These are phyloP conservation scores for Sparidentex hasta DNA, from an alignment of 2,797 vertebrate genomes.

Conservation along the genomic window DNA sequence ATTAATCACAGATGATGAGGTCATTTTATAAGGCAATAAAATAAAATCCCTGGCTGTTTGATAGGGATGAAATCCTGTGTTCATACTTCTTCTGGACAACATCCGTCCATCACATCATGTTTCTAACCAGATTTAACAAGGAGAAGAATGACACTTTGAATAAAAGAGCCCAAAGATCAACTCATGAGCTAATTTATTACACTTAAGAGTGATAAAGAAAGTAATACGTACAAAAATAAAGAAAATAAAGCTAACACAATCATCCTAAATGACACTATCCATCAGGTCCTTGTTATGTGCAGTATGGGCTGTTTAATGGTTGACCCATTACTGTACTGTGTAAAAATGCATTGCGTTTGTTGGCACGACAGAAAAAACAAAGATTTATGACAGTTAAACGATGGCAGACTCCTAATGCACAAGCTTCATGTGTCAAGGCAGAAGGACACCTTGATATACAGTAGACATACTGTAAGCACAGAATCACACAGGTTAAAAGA, in stretches of 20 bases:
- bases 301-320: background rate
- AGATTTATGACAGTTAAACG: constrained; percentile 11
- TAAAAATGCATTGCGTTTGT: constrained; percentile 40
- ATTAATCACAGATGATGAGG: background rate
- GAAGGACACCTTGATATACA: constrained; percentile 42
- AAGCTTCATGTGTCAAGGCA: constrained; percentile 34
- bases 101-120: background rate
- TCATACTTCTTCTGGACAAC: background rate
- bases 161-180: constrained; percentile 48
- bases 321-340: constrained; percentile 17
- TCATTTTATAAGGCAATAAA: background rate
- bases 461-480: constrained; percentile 46
- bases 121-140: background rate
- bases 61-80: background rate
- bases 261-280: constrained; percentile 25
- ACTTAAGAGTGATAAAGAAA: constrained; percentile 59
- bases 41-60: background rate
- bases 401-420: constrained; percentile 18
- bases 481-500: constrained; percentile 30
- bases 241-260: constrained; percentile 44
- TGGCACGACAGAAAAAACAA: constrained; percentile 59
- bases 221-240: constrained; percentile 66
- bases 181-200: constrained; percentile 77
- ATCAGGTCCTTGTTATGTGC: constrained; percentile 36
- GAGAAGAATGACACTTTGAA: background rate